Evolutionary conservation across 2,113 vertebrate species (phyloP), one percentile per base, ranked within the genome.

Genomic region (Polypterus senegalus): DNA sequence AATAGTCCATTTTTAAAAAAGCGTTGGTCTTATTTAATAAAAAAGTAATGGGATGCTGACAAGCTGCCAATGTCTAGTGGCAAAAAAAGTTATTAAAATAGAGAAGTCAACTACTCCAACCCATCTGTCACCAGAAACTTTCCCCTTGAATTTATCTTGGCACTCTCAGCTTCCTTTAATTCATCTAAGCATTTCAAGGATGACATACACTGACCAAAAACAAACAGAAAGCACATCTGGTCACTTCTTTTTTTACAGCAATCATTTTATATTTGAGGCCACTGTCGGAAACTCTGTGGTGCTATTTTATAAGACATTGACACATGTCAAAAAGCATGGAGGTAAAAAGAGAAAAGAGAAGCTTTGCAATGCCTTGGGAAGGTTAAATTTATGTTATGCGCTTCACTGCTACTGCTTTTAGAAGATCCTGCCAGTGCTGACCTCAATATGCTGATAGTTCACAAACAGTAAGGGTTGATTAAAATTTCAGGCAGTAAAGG

Each of bases 101-200:
- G 74, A 75, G 67, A 73, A 76, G 68, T 81, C 74, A 76, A 67
- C 63, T 69, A 66, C 73, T 76, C 64, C 63, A 59, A 71, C 71
- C 72, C 72, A 75, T 77, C 79, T 77, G 75, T 79, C 77, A 77
- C 61, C 46, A 64, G 68, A 68, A 69, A 68, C 67, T 65, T 70
- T 68, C 71, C 64, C 48, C 61, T 61, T 66, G 61, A 60, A 70
- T 72, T 71, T 66, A 70, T 70, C 69, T 73, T 77, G 73, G 79
- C 78, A 70, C 57, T 59, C 53, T 49, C 62, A 66, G 65, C 55
- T 73, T 73, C 67, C 67, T 70, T 65, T 65, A 70, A 66, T 74
- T 71, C 62, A 45, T 62, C 59, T 56, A 66, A 73, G 68, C 69
- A 65, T 73, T 72, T 73, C 63, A 72, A 61, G 66, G 71, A 74